Conservation (phyloP, 92 coral and sea anemone genomes). For the Palythoa grandis region DNA sequence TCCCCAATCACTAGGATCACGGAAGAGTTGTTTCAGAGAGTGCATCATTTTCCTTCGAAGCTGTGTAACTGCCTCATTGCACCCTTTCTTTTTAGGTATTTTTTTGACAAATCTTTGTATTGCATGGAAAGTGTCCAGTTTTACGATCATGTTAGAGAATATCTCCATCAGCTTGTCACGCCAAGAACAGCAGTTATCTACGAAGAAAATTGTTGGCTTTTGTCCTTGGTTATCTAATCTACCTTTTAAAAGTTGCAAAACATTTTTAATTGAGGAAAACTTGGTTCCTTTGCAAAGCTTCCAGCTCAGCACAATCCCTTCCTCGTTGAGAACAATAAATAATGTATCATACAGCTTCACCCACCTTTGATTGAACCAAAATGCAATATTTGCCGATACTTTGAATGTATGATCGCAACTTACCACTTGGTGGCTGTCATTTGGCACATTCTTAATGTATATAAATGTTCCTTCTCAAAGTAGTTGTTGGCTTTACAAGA, state of each 20-base stretch:
- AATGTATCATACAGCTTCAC: constrained; percentile 48
- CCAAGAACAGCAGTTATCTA: constrained; percentile 25
- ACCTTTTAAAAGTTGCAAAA: not conserved
- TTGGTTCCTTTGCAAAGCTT: constrained; percentile 43
- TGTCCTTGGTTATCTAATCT: constrained; percentile 10
- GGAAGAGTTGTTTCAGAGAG: constrained; percentile 36
- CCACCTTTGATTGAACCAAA: constrained; percentile 47
- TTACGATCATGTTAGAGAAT: not conserved
- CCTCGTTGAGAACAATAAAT: constrained; percentile 58
- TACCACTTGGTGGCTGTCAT: constrained; percentile 36
- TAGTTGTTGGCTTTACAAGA: not conserved
- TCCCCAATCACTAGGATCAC: constrained; percentile 55
- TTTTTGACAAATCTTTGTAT: constrained; percentile 14
- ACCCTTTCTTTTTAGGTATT: constrained; percentile 49
- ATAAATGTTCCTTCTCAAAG: constrained; percentile 50
- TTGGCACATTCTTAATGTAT: constrained; percentile 54
- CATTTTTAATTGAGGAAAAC: not conserved
- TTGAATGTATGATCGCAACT: constrained; percentile 45
- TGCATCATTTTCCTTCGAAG: constrained; percentile 35
- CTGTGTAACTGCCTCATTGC: not conserved
- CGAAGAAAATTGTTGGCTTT: not conserved
- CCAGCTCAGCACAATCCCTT: constrained; percentile 37
- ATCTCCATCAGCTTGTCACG: not conserved
- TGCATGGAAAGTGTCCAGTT: constrained; percentile 28
- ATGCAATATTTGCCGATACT: constrained; percentile 54